Base-by-base conservation (phyloP, 2,797 vertebrate species). In the Etheostoma perlongum region DNA sequence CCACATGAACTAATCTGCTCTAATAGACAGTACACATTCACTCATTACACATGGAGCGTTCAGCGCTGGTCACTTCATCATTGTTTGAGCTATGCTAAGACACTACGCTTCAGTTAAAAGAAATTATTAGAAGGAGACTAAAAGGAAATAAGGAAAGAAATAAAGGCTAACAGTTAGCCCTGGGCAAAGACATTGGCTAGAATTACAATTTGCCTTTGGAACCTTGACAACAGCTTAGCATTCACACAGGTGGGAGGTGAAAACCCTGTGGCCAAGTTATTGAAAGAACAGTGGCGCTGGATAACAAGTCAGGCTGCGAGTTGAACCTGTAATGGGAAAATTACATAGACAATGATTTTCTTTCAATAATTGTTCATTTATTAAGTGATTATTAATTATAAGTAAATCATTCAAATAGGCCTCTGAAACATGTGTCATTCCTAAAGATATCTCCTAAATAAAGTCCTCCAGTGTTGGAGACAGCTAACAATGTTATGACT, bases 1-100 rank as follows among this genome's bases (percentile, higher is more conserved):
- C 87, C 19, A 54, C 84, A 78, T 79, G 67, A 84, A 74, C 82
- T 80, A 85, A 88, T 88, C 79, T 62, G 76, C 76, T 81, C 69
- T 84, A 84, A 89, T 69, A 85, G 76, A 82, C 76, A 33, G 68
- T 62, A 49, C 78, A 57, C 71, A 70, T 74, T 80, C 69, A 47
- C 79, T 81, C 82, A 83, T 84, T 76, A 75, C 71, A 76, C 67
- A 72, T 15, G 0, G 46, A 75, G 81, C 27, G 15, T 53, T 74
- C 72, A 13, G 68, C 1, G 21, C 47, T 13, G 62, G 72, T 65
- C 84, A 77, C 88, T 79, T 77, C 67, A 25, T 83, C 79, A 25
- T 18, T 36, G 68, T 58, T 59, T 42, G 49, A 80, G 68, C 25
- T 11, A 13, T 8, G 42, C 70, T 65, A 14, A 72, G 66, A 77